Base-by-base conservation (phyloP, 2,797 vertebrate species). In the Neopelma chrysocephalum region DNA sequence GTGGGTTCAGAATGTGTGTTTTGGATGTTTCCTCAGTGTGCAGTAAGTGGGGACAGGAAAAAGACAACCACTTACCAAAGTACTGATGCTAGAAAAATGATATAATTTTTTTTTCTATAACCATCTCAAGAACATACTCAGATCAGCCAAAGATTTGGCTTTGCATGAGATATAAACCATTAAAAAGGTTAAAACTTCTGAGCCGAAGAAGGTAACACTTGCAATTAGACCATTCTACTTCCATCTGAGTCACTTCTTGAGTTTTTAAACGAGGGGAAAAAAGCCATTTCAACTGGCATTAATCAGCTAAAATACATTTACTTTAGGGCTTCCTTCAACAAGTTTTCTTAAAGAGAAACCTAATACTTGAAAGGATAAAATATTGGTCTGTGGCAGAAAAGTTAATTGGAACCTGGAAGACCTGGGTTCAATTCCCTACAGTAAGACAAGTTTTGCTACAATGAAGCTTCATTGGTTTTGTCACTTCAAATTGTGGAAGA, bases 91-190 rank as follows among this genome's bases (percentile, higher is more conserved):
- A 61, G 31, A 70, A 56, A 58, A 80, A 12, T 3, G 0, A 12
- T 5, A 32, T 6, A 25, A 7, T 17, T 10, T 31, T 51, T 40
- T 64, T 43, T 25, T 34, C 21, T 47, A 31, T 8, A 70, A 71
- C 22, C n/a, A 38, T 21, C 8, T 85, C 21, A 32, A 70, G 8
- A 2, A 40, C 0, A 0, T n/a, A 25, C 14, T 16, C 1, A 0
- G 12, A 53, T 20, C 9, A 26, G 20, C 6, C 34, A 60, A 32
- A 83, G 16, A 20, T 32, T 2, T 53, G 5, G 25, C 15, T 61
- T 71, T 73, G 12, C 18, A 51, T 11, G 34, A 80, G 15, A 82
- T 4, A 34, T 15, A 70, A 84, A 56, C 12, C n/a, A 73, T 7
- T 6, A 34, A 36, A 87, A 89, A 34, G 5, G 26, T 47, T 53